A percentile compares a stretch with the other conserved stretches of the same genome.
phyloP scores from a whole-genome alignment of 2,888 invertebrate genomes.

The Agrochola lychnidis region DNA sequence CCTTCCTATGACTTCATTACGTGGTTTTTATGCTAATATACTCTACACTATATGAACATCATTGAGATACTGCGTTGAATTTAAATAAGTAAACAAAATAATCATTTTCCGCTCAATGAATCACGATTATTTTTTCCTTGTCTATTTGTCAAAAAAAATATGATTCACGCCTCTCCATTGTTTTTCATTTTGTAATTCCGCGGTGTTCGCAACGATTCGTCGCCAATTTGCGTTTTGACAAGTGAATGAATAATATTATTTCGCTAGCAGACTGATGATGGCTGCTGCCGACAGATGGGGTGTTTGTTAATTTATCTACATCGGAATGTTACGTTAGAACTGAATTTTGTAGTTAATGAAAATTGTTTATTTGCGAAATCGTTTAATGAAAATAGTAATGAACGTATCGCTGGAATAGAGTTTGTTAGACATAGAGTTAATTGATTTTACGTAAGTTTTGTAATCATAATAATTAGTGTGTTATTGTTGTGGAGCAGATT shows the following conservation, averaged over 20 bases:
- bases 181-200: conserved; percentile 67
- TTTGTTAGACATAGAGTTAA: conserved; percentile 34
- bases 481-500: neutral
- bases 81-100: neutral
- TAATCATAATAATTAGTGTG: neutral
- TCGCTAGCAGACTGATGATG: conserved; percentile 74
- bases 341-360: conserved; percentile 59
- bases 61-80: neutral
- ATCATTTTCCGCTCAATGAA: conserved; percentile 21
- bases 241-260: conserved; percentile 86
- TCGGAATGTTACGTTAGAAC: conserved; percentile 60
- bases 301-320: conserved; percentile 72
- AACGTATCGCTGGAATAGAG: conserved; percentile 25
- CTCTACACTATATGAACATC: conserved; percentile 39
- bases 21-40: conserved; percentile 73
- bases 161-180: conserved; percentile 52
- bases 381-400: conserved; percentile 45
- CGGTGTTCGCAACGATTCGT: conserved; percentile 74
- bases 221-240: conserved; percentile 85
- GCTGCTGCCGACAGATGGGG: conserved; percentile 76
- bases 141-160: conserved; percentile 46
- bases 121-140: conserved; percentile 19
- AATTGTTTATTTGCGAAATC: conserved; percentile 60
- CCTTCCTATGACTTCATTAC: conserved; percentile 79
- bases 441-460: conserved; percentile 14